Percentiles rank a stretch among this genome's conserved stretches.
Conservation (phyloP, 2,888 invertebrate genomes). For the Dynastes hyllus region DNA sequence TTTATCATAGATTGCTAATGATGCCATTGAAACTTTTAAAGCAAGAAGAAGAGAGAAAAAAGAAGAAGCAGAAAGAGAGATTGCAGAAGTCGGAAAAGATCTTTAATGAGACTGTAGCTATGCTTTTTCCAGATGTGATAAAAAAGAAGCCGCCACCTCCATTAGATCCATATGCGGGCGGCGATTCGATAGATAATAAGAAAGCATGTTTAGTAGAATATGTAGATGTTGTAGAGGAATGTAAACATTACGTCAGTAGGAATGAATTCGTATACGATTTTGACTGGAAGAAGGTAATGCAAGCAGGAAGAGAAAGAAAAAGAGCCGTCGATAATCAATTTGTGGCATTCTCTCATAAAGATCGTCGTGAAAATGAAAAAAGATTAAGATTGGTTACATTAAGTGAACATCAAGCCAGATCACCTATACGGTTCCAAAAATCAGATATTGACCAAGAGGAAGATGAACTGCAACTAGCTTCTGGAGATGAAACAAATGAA, state of each 20-base stretch:
- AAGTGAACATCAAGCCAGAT: too few relatives aligned
- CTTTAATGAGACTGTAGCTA: constrained; percentile 79
- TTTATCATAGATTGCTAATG: too few relatives aligned
- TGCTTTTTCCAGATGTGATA: constrained; percentile 77
- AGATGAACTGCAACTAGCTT: too few relatives aligned
- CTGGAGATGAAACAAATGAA: too few relatives aligned
- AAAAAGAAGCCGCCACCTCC: constrained; percentile 71
- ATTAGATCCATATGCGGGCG: constrained; percentile 65
- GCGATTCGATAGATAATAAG: constrained; percentile 69
- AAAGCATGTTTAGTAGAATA: constrained; percentile 70
- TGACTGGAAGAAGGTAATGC: constrained; percentile 75
- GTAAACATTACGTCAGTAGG: constrained; percentile 70
- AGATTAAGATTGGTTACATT: background rate
- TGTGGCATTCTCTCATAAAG: constrained; percentile 69
- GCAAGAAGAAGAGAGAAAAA: constrained; percentile 75
- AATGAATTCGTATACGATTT: constrained; percentile 74
- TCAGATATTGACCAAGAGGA: too few relatives aligned
- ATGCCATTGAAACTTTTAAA: constrained; percentile 77
- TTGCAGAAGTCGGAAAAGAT: constrained; percentile 76
- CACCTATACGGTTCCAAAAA: too few relatives aligned
- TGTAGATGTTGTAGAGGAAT: constrained; percentile 64
- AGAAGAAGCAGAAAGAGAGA: constrained; percentile 74
- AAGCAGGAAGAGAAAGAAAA: constrained; percentile 73
- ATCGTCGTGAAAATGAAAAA: constrained; percentile 60
- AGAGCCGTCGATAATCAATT: constrained; percentile 71